Evolutionary conservation across 2,888 invertebrate genomes (phyloP).

Genomic region (Acanthosepion lycidas): DNA sequence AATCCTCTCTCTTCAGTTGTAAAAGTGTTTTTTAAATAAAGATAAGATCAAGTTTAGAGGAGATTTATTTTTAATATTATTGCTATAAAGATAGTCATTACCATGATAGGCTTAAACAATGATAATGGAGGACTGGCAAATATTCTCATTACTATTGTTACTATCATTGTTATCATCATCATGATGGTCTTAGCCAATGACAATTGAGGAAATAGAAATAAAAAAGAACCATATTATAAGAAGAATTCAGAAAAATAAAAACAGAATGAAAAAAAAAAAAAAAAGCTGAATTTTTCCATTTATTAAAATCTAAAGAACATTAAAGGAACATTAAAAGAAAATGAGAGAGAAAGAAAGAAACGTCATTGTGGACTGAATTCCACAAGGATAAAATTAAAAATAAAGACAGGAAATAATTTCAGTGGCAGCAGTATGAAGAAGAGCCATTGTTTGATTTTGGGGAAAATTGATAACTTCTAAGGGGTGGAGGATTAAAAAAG

Average conservation of each 20-base stretch:
- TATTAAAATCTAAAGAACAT: neutral
- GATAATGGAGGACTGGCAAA: too few species aligned
- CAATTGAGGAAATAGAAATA: neutral
- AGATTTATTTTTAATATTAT: too few species aligned
- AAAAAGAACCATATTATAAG: neutral
- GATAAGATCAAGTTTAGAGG: too few species aligned
- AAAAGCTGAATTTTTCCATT: neutral
- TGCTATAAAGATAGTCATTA: too few species aligned
- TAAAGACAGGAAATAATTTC: conserved; percentile 16
- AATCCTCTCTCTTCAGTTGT: too few species aligned
- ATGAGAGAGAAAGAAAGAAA: neutral
- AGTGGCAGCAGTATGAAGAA: neutral
- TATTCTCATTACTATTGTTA: neutral
- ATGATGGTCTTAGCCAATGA: neutral
- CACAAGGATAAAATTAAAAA: neutral
- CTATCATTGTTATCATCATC: neutral
- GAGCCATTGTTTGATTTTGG: neutral
- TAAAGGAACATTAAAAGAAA: neutral
- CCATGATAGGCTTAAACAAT: too few species aligned
- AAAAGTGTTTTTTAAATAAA: too few species aligned
- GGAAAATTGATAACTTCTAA: too few species aligned
- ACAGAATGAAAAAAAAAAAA: neutral
- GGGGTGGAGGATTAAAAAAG: neutral
- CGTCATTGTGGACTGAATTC: neutral
- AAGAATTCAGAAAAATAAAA: neutral